Conservation (phyloP, 2,888 invertebrate genomes). For the Himalopsyche japonica region DNA sequence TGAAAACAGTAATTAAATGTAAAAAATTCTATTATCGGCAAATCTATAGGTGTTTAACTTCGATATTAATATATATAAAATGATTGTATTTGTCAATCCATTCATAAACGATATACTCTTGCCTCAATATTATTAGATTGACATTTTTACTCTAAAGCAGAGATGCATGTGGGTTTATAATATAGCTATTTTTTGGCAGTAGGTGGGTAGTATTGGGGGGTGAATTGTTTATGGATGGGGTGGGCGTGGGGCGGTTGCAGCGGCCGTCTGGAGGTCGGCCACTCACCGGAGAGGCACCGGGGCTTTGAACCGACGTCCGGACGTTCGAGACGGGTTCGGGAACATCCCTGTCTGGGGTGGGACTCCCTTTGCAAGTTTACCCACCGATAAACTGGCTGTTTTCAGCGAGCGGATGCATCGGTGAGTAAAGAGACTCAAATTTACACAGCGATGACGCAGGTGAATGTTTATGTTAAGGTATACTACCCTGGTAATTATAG, state of each 20-base stretch:
- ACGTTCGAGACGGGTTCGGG: background rate
- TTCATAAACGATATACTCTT: no score
- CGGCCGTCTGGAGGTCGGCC: constrained; percentile 31
- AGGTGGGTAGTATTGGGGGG: background rate
- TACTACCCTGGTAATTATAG: no score
- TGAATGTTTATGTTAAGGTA: background rate
- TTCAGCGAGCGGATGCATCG: background rate
- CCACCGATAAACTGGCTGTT: background rate
- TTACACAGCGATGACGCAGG: background rate
- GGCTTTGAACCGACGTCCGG: constrained; percentile 19
- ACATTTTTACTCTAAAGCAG: no score
- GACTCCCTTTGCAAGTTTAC: background rate
- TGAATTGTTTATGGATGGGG: background rate
- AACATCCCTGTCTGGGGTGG: background rate
- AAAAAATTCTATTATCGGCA: no score
- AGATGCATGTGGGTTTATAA: background rate
- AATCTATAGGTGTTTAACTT: no score
- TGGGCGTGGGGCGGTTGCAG: constrained; percentile 3
- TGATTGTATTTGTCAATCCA: no score
- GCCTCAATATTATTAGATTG: no score
- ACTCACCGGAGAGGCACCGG: constrained; percentile 11
- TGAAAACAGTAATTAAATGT: no score
- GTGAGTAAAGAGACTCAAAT: background rate
- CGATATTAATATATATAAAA: no score
- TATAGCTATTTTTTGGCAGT: background rate